These are phyloP conservation scores for Zaprionus gabonicus DNA, from an alignment of 1,140 invertebrate genomes.

Conservation along the genomic window DNA sequence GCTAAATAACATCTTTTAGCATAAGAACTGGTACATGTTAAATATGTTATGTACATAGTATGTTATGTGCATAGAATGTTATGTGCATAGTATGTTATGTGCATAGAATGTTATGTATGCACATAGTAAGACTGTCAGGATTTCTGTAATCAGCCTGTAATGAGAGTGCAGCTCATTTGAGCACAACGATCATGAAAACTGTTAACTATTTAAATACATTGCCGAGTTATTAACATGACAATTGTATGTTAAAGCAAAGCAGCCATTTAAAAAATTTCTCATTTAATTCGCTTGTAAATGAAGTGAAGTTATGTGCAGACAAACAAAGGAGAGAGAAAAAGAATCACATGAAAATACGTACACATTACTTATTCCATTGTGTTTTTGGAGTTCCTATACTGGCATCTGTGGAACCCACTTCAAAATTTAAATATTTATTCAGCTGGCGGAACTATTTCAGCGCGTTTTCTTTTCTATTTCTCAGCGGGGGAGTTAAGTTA, in stretches of 20 bases:
- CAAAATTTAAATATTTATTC: background rate
- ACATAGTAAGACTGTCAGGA: background rate
- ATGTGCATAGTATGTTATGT: background rate
- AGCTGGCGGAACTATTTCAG: background rate
- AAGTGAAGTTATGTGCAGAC: background rate
- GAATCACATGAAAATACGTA: too few relatives aligned
- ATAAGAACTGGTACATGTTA: background rate
- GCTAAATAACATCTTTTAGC: background rate
- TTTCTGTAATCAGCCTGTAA: too few relatives aligned
- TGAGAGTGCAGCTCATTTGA: background rate
- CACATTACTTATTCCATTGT: background rate
- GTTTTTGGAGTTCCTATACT: background rate
- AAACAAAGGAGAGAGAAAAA: background rate
- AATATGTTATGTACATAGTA: background rate
- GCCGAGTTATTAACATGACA: background rate
- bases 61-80: background rate
- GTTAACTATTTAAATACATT: background rate
- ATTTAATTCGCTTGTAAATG: background rate
- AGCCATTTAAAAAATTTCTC: background rate
- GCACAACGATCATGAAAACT: background rate
- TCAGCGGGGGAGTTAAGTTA: background rate
- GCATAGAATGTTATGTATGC: background rate
- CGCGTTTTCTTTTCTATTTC: background rate
- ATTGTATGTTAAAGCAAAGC: background rate
- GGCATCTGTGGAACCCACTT: constrained; percentile 1